phyloP scores from a whole-genome alignment of 1,140 invertebrate genomes.

The Drosophila grimshawi region DNA sequence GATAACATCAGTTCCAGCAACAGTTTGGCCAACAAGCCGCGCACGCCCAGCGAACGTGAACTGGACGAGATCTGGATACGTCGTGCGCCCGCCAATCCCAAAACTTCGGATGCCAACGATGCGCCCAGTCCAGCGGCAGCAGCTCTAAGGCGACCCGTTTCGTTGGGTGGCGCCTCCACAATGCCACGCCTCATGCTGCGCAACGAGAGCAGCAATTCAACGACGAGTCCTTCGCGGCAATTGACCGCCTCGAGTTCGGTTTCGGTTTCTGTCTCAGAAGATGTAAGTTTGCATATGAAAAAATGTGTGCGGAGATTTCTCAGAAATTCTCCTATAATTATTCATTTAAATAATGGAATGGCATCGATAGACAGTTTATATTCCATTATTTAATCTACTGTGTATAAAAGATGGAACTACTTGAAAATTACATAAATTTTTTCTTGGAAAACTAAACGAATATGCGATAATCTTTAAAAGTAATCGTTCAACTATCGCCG shows the following conservation, averaged over 20 bases:
- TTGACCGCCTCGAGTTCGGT: slow-evolving; percentile 64
- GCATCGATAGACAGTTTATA: background rate
- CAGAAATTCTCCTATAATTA: too few species aligned
- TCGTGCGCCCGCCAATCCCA: slow-evolving; percentile 19
- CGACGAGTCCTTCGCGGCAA: slow-evolving; percentile 55
- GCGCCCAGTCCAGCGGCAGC: background rate
- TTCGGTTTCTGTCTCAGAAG: slow-evolving; percentile 73
- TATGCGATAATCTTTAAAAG: background rate
- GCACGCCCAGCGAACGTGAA: slow-evolving; percentile 70
- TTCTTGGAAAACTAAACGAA: too few species aligned
- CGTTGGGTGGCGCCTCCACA: slow-evolving; percentile 58
- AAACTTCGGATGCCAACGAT: background rate
- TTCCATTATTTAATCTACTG: too few species aligned
- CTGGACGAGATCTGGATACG: slow-evolving; percentile 81
- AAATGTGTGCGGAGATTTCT: too few species aligned
- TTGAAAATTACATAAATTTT: background rate
- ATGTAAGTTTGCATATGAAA: slow-evolving; percentile 65
- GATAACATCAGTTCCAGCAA: slow-evolving; percentile 49
- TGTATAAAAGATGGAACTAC: background rate
- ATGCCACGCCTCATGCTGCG: slow-evolving; percentile 65
- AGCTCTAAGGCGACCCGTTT: slow-evolving; percentile 38
- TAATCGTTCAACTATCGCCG: background rate
- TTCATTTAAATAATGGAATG: too few species aligned
- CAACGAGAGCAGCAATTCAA: slow-evolving; percentile 61
- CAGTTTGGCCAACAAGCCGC: slow-evolving; percentile 59